Conservation (phyloP, 2,113 vertebrate species). For the Dasyornis broadbenti region DNA sequence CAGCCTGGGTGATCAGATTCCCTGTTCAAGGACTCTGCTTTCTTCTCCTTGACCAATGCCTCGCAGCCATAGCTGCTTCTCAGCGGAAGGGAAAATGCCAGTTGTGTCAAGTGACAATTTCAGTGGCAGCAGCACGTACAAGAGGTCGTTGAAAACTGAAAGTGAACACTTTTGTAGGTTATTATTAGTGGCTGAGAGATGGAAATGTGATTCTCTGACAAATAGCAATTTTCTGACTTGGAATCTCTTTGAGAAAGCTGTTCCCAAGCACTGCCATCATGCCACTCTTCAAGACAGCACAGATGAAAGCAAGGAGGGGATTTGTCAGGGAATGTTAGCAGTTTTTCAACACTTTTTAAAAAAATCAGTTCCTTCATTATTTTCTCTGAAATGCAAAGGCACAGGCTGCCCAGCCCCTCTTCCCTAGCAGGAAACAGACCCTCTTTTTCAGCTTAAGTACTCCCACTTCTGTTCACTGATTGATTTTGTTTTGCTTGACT, state of each 20-base stretch:
- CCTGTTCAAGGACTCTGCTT: background rate
- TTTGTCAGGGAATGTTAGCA: background rate
- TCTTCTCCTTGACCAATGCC: background rate
- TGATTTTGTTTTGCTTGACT: slow-evolving; percentile 54
- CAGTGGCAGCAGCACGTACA: background rate
- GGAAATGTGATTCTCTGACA: slow-evolving; percentile 35
- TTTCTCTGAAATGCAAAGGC: slow-evolving; percentile 2
- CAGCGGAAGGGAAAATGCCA: slow-evolving; percentile 4
- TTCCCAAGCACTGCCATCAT: background rate
- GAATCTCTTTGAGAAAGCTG: background rate
- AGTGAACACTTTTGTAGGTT: slow-evolving; percentile 24
- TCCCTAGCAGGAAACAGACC: slow-evolving; percentile 9
- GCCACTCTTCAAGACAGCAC: background rate
- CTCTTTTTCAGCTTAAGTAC: slow-evolving; percentile 26
- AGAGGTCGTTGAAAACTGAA: slow-evolving; percentile 15
- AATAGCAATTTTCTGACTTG: slow-evolving; percentile 16
- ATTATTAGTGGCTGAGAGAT: slow-evolving; percentile 29
- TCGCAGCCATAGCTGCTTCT: background rate
- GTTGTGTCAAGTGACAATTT: background rate
- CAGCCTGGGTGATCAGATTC: background rate
- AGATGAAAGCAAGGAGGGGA: background rate
- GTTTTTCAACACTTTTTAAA: background rate
- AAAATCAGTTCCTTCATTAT: background rate
- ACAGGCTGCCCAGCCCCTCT: background rate
- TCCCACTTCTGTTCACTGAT: slow-evolving; percentile 36